Base-by-base conservation (phyloP, 2,797 vertebrate species). In the Syngnathus acus region DNA sequence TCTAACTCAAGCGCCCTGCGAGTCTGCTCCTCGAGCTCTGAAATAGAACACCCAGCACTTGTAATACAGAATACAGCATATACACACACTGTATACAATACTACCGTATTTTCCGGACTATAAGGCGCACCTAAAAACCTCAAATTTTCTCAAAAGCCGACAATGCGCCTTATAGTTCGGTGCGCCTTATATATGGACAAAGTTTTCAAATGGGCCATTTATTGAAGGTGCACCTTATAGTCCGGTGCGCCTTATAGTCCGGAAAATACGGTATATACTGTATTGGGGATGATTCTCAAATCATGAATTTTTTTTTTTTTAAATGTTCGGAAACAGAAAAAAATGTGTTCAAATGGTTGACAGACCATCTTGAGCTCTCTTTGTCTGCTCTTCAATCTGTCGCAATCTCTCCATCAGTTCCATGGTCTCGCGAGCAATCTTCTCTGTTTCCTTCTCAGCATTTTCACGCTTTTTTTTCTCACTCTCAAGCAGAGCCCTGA, bases 391-490 rank as follows among this genome's bases (percentile, higher is more conserved):
- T 75, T 99, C 95, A 66, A 98, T 98, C 83, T 95, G 94, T 69
- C 91, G 93, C 81, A 99, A 90, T 84, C 88, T 92, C 84, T 94
- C 93, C 94, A 98, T 94, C 79, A 98, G 90, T 76, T 98, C 95
- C 79, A 95, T 95, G 81, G 97, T 98, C 83, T 99, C 96, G 62
- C 91, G 93, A 72, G 96, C 95, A 85, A 98, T 97, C 90, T 98
- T 98, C 78, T 98, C 95, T 42, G 95, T 96, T 85, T 98, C 96
- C 82, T 95, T 97, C 87, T 98, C 96, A 11, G 97, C 97, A 68
- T 96, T 84, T 83, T 97, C 95, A 84, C 95, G 92, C 88, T 97
- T 97, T 82, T 96, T 98, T 88, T 98, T 98, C 91, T 98, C 96
- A 79, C 94, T 97, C 88, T 98, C 96, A 68, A 98, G 88, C 68